These are phyloP conservation scores for Desmophyllum pertusum DNA, from an alignment of 92 coral and sea anemone species.

Conservation along the genomic window DNA sequence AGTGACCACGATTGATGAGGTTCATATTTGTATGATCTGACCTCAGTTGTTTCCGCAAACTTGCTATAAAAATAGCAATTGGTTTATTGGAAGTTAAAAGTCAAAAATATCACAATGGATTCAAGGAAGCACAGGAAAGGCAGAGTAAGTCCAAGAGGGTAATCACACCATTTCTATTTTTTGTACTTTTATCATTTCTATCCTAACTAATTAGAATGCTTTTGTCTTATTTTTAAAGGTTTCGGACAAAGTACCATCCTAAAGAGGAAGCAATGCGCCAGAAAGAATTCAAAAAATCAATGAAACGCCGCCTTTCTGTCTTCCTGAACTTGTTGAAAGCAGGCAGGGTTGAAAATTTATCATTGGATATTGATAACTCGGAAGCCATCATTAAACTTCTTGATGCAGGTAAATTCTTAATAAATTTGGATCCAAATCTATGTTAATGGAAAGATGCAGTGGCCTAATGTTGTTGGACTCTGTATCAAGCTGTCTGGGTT, in stretches of 20 bases:
- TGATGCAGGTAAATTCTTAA: constrained; percentile 76
- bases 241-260: constrained; percentile 88
- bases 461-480: too few species aligned
- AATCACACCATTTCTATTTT: constrained; percentile 31
- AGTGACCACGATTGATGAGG: constrained; percentile 26
- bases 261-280: constrained; percentile 75
- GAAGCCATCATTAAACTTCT: constrained; percentile 89
- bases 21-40: constrained; percentile 35
- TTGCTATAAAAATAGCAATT: constrained; percentile 53
- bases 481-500: too few species aligned
- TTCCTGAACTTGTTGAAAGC: constrained; percentile 81
- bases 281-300: constrained; percentile 85
- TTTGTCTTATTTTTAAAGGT: constrained; percentile 62
- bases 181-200: neutral
- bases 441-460: too few species aligned
- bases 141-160: constrained; percentile 38
- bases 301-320: constrained; percentile 75
- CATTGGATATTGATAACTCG: constrained; percentile 82
- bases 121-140: constrained; percentile 31
- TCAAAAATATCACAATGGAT: constrained; percentile 24
- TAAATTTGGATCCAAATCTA: too few species aligned
- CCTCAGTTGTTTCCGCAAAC: constrained; percentile 17
- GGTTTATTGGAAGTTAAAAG: constrained; percentile 30
- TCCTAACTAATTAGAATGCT: neutral
- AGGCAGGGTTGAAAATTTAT: constrained; percentile 75